Conservation (phyloP, 2,888 invertebrate species). For the Phoronis australis region DNA sequence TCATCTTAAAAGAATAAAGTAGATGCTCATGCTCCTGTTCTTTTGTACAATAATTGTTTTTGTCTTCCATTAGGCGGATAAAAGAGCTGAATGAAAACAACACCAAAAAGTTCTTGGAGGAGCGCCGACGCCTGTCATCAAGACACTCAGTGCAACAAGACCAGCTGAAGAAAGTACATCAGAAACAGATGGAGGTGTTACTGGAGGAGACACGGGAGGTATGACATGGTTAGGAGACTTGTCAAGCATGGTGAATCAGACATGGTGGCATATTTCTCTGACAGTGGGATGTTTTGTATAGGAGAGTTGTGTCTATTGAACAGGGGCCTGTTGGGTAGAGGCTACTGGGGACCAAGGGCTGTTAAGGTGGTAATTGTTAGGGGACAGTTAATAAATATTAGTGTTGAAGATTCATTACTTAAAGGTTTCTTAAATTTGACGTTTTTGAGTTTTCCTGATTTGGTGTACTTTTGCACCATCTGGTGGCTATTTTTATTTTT, state of each 20-base stretch:
- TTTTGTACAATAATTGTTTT: not conserved
- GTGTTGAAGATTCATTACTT: no score
- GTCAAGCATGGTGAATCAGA: not conserved
- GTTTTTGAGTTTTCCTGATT: no score
- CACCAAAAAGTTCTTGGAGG: constrained; percentile 95
- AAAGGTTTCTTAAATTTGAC: no score
- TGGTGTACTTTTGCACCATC: no score
- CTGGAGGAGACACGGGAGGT: constrained; percentile 45
- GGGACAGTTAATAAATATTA: no score
- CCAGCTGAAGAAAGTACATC: constrained; percentile 42
- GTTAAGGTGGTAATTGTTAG: no score
- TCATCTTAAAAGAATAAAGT: no score
- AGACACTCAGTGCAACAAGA: constrained; percentile 45
- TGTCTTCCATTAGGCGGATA: constrained; percentile 64
- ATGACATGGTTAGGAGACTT: constrained; percentile 3
- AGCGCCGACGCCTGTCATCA: constrained; percentile 58
- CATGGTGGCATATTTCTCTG: not conserved
- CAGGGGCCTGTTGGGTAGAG: no score
- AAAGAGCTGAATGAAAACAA: constrained; percentile 90
- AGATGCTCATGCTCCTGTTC: not conserved
- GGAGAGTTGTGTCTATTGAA: no score
- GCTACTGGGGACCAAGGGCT: no score
- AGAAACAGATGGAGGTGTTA: constrained; percentile 76
- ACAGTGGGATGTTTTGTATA: no score
- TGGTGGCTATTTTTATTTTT: no score